Percentiles rank a stretch among this genome's conserved stretches.
These are phyloP conservation scores for Hypanus sabinus DNA, from an alignment of 2,113 vertebrate genomes.

Conservation along the genomic window DNA sequence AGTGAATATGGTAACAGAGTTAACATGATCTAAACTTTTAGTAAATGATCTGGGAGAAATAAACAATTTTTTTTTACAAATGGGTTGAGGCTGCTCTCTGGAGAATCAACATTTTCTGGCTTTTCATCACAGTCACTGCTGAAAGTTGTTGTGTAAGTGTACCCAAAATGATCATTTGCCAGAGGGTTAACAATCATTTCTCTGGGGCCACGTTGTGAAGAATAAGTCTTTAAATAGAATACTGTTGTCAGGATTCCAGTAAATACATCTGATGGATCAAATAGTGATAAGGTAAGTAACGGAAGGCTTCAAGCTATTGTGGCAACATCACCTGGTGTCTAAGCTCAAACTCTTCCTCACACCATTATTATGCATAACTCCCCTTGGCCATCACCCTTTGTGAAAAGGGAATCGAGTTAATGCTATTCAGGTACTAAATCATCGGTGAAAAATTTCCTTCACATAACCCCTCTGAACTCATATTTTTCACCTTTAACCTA, in stretches of 20 bases:
- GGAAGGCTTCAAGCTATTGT: background rate
- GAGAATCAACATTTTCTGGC: background rate
- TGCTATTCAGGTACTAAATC: background rate
- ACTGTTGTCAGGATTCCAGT: background rate
- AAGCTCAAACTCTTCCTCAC: background rate
- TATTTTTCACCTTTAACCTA: no score
- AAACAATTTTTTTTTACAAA: background rate
- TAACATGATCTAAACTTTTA: background rate
- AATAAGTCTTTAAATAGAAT: background rate
- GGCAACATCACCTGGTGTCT: background rate
- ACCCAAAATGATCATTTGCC: background rate
- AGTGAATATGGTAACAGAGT: background rate
- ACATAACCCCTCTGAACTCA: no score
- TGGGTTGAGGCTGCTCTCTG: background rate
- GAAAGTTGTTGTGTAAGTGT: background rate
- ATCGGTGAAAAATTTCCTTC: no score
- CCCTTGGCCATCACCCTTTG: background rate
- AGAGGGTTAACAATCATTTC: background rate
- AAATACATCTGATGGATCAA: background rate
- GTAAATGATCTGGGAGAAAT: background rate
- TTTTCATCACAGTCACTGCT: background rate
- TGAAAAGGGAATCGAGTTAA: background rate
- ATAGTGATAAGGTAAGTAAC: background rate
- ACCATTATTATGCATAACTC: background rate
- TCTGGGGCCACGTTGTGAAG: background rate